Evolutionary conservation across 2,113 vertebrate genomes (phyloP).

Genomic region (Turdus rufiventris): DNA sequence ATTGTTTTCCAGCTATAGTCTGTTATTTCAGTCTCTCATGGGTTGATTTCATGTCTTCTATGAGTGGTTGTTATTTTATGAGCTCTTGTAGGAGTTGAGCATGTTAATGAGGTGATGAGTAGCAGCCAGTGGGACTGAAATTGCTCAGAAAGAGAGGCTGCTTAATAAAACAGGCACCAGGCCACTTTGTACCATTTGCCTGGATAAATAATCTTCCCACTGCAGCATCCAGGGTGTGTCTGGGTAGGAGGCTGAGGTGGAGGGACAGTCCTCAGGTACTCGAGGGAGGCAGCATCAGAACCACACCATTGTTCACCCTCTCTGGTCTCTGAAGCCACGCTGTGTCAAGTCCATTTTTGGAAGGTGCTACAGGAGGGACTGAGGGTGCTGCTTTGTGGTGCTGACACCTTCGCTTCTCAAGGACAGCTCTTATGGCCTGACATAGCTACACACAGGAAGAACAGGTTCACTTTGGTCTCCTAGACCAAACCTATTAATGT

Average conservation of each 20-base stretch:
- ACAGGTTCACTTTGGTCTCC: neutral
- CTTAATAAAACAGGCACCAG: neutral
- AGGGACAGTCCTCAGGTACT: rapidly evolving
- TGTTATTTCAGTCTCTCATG: neutral
- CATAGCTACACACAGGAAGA: neutral
- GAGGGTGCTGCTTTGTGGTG: neutral
- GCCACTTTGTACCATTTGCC: rapidly evolving
- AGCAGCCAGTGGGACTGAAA: neutral
- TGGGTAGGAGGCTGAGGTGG: neutral
- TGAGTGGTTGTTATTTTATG: neutral
- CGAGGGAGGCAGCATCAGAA: neutral
- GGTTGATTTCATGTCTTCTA: neutral
- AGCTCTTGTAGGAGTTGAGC: neutral
- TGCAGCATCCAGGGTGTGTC: rapidly evolving
- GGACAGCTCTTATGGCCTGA: neutral
- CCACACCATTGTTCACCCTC: neutral
- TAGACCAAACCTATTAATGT: neutral
- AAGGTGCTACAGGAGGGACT: neutral
- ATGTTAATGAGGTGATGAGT: neutral
- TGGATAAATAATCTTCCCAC: neutral
- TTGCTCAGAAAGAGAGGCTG: neutral
- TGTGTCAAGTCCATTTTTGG: neutral
- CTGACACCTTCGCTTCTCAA: neutral
- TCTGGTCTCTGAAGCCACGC: rapidly evolving
- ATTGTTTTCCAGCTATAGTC: neutral